Percentiles rank a stretch among this genome's conserved stretches.
These are phyloP conservation scores for Buathra laborator DNA, from an alignment of 2,888 invertebrate species.

Conservation along the genomic window DNA sequence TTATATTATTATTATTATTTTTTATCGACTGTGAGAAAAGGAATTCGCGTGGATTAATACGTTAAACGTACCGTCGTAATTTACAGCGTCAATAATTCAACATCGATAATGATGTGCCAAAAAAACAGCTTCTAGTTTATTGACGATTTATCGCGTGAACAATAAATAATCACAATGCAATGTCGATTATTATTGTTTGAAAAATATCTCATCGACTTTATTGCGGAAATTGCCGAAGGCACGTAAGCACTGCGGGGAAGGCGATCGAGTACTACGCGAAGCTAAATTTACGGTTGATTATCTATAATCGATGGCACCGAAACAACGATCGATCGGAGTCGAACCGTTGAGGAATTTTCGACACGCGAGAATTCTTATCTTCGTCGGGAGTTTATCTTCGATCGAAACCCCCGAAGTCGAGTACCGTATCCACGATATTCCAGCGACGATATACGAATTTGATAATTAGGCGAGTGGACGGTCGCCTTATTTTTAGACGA, in stretches of 20 bases:
- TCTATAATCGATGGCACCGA: slow-evolving; percentile 32
- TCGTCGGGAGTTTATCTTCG: slow-evolving; percentile 14
- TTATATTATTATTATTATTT: background rate
- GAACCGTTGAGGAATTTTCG: slow-evolving; percentile 6
- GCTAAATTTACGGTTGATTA: slow-evolving; percentile 33
- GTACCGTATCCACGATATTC: background rate
- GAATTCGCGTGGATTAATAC: background rate
- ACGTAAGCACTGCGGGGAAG: slow-evolving; percentile 7
- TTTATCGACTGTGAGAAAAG: background rate
- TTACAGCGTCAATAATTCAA: no score
- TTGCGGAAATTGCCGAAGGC: slow-evolving; percentile 8
- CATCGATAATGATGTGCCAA: no score
- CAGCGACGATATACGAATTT: no score
- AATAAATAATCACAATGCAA: background rate
- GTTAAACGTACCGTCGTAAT: background rate
- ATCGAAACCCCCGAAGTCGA: background rate
- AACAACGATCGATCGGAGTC: background rate
- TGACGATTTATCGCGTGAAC: no score
- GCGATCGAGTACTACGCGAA: slow-evolving; percentile 33
- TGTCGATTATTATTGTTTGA: background rate
- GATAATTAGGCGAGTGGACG: no score
- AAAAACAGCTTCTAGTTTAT: no score
- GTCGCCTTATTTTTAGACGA: no score
- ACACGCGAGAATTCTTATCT: slow-evolving; percentile 15
- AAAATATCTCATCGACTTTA: background rate